These are phyloP conservation scores for Momotus momota DNA, from an alignment of 2,797 vertebrate species.

Conservation along the genomic window DNA sequence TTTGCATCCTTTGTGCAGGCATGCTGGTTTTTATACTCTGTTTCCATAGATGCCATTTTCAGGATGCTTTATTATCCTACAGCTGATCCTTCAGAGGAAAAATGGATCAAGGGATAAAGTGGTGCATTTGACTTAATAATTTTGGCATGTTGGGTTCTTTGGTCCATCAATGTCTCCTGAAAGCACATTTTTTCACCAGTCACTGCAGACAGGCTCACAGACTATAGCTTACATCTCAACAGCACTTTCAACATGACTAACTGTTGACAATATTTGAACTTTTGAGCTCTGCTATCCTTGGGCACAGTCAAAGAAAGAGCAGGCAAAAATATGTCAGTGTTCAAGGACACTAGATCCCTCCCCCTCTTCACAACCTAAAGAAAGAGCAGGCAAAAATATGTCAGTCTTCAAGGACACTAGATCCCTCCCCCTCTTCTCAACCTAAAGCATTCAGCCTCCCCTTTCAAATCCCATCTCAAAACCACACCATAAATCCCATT, in stretches of 20 bases:
- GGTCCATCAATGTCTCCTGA: neutral
- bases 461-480: conserved; percentile 29
- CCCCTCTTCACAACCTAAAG: too few relatives aligned
- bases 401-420: neutral
- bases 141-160: neutral
- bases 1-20: neutral
- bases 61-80: neutral
- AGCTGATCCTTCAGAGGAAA: neutral
- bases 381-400: neutral
- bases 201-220: neutral
- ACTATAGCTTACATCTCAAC: neutral
- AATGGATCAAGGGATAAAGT: neutral
- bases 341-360: too few relatives aligned
- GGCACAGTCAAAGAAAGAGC: neutral
- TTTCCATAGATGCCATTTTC: neutral
- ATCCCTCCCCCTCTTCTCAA: neutral
- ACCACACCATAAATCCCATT: conserved; percentile 6
- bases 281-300: conserved; percentile 2
- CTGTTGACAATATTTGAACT: conserved; percentile 33
- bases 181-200: neutral
- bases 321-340: neutral
- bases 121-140: neutral
- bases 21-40: neutral
- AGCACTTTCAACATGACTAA: conserved; percentile 7
- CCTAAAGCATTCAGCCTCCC: neutral